Evolutionary conservation across 2,797 vertebrate species (phyloP), one percentile per base, ranked within the genome.

Genomic region (Prionace glauca): DNA sequence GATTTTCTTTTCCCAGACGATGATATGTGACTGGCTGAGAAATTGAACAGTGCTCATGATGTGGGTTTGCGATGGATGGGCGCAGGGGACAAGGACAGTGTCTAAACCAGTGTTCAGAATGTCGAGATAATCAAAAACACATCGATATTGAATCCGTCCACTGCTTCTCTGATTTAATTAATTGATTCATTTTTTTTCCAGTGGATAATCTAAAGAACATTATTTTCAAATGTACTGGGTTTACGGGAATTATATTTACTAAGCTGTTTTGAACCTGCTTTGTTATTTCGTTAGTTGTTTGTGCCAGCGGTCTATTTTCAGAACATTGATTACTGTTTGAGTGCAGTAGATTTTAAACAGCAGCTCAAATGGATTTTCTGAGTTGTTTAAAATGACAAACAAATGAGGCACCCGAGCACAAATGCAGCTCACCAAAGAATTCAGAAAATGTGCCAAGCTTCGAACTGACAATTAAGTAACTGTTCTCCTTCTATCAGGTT

Each of bases 361-460:
- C 67, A 16, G 93, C 45, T 74, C 41, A 77, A 95, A 60, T 95
- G 93, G 93, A 77, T 72, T 95, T 95, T 72, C 93, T 32, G 71
- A 95, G 93, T 41, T 50, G 71, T 77, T 95, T 77, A 56, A 56
- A 95, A 95, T 10, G 45, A 18, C 45, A 74, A 74, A 95, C 50
- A 95, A 95, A 56, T 60, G 71, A 95, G 45, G 45, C 8, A 22
- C 50, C 77, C 12, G 26, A 95, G 93, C 93, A 56, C 93, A 74
- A 77, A 77, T 77, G 50, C 26, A 72, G 26, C 92, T 94, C 24
- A 50, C 36, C 14, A 1, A 71, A 41, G 93, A 95, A 95, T 95
- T 95, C 56, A 3, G 56, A 95, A 77, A 95, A 95, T 95, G 69
- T 95, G 41, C 45, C 72, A 56, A 94, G 41, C 4, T 95, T 45